Percentiles rank a stretch among this genome's conserved stretches.
Evolutionary conservation across 2,113 vertebrate species (phyloP).

Genomic region (Eurystomus gularis): DNA sequence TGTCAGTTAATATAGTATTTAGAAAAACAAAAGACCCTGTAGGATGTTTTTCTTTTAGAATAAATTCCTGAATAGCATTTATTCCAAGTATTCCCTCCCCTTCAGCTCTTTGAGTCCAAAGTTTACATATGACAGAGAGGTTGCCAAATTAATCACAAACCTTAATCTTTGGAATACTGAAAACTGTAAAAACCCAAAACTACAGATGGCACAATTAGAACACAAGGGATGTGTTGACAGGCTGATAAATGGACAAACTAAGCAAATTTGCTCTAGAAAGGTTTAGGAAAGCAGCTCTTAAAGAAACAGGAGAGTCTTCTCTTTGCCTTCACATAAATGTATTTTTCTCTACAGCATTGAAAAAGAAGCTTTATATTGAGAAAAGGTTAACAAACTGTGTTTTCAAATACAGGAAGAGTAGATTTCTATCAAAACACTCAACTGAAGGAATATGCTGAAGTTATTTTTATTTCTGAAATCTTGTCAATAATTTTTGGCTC

Average conservation of each 20-base stretch:
- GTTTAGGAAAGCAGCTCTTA: background rate
- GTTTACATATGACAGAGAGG: background rate
- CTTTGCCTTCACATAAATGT: background rate
- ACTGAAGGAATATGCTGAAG: accelerated
- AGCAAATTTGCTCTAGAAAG: background rate
- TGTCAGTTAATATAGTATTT: background rate
- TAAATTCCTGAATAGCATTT: background rate
- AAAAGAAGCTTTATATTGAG: background rate
- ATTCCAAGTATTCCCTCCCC: background rate
- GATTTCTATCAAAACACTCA: background rate
- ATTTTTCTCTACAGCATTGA: background rate
- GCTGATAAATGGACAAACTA: background rate
- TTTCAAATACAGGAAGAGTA: background rate
- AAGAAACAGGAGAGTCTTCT: background rate
- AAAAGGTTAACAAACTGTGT: background rate
- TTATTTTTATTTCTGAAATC: background rate
- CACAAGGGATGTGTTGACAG: background rate
- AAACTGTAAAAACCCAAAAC: background rate
- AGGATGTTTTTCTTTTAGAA: background rate
- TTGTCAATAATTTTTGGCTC: background rate
- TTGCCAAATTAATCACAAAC: background rate
- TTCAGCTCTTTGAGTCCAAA: background rate
- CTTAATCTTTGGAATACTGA: background rate
- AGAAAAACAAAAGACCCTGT: background rate
- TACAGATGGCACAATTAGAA: slow-evolving; percentile 15